Base-by-base conservation (phyloP, 2,113 vertebrate species). In the Melanostigma gelatinosum region DNA sequence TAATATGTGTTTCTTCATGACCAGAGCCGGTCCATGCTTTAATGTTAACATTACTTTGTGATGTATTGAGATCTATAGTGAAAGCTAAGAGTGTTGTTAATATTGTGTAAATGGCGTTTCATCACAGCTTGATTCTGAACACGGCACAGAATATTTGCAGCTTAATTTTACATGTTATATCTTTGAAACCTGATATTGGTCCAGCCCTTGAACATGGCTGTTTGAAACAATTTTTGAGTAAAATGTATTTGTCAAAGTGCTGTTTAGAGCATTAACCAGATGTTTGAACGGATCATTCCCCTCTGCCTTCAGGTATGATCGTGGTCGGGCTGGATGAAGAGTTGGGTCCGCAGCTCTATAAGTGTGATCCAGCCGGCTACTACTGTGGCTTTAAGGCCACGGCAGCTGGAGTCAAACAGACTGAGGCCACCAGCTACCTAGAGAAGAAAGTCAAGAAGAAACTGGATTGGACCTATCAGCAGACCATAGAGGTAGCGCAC, bases 371-470 rank as follows among this genome's bases (percentile, higher is more conserved):
- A 0, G 97, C 97, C 1, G 97, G 97, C 32, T 99, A 99, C 91
- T 99, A 97, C 75, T 99, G 97, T 86, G 97, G 97, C 44, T 99
- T 98, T 91, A 99, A 99, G 93, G 97, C 97, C 90, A 99, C 97
- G 1, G 96, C 97, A 80, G 96, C 97, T 36, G 97, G 97, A 67
- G 97, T 98, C 69, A 99, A 99, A 89, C 97, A 99, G 85, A 97
- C 97, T 4, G 97, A 98, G 78, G 97, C 97, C 68, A 98, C 97
- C 89, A 99, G 97, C 91, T 99, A 97, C 92, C 95, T 99, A 76
- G 97, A 99, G 94, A 98, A 99, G 93, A 99, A 99, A 93, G 94
- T 98, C 75, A 99, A 98, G 94, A 98, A 99, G 96, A 99, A 99
- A 93, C 95, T 97, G 88, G 97, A 99, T 63, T 98, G 97, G 97